phyloP scores from a whole-genome alignment of 2,113 vertebrate genomes.

The Oncorhynchus masou region DNA sequence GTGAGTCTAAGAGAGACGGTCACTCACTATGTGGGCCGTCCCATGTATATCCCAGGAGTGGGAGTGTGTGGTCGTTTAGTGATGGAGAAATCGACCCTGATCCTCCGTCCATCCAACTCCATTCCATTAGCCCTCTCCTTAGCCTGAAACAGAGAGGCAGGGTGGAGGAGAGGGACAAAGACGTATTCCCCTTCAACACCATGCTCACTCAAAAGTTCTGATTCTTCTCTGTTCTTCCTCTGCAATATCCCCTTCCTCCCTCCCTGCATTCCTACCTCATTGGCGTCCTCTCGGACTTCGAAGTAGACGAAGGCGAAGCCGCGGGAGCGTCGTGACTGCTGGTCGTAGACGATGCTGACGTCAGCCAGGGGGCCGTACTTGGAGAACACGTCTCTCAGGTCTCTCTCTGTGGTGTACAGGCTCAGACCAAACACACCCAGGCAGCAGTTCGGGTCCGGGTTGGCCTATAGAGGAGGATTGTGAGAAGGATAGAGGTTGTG shows the following conservation, averaged over 20 bases:
- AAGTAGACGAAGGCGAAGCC: conserved; percentile 97
- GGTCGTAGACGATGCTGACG: conserved; percentile 92
- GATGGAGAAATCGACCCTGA: conserved; percentile 95
- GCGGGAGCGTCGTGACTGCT: conserved; percentile 91
- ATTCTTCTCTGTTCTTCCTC: conserved; percentile 80
- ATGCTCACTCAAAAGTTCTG: too few species aligned
- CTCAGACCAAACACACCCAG: conserved; percentile 95
- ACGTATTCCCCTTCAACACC: too few species aligned
- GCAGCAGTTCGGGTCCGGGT: conserved; percentile 94
- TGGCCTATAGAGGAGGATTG: conserved; percentile 72
- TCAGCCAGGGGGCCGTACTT: conserved; percentile 91
- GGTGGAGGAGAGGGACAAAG: too few species aligned
- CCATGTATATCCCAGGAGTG: conserved; percentile 97
- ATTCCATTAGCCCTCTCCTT: conserved; percentile 96
- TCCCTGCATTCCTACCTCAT: conserved; percentile 75
- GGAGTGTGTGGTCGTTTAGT: conserved; percentile 95
- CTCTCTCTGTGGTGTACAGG: conserved; percentile 92
- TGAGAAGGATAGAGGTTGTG: not conserved
- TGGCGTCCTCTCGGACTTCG: conserved; percentile 88
- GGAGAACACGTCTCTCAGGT: conserved; percentile 93
- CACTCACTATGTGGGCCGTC: conserved; percentile 93
- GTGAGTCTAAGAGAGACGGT: conserved; percentile 69
- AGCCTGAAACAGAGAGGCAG: conserved; percentile 68
- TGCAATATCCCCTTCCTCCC: conserved; percentile 71
- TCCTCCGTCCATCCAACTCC: conserved; percentile 93